Conservation (phyloP, 1,140 invertebrate genomes). For the Euwallacea similis region DNA sequence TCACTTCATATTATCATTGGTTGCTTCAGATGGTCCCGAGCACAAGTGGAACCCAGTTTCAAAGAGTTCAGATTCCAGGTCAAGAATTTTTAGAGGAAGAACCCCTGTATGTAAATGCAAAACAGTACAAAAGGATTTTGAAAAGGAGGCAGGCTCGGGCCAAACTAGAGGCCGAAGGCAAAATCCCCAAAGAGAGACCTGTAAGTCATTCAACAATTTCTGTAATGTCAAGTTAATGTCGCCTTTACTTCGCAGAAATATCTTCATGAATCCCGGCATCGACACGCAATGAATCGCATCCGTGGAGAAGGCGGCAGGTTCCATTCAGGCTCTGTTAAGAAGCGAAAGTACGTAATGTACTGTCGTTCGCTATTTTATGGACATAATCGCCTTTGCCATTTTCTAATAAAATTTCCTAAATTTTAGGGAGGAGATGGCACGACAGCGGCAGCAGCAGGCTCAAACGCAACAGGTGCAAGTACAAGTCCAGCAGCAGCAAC, state of each 20-base stretch:
- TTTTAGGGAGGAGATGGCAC: constrained; percentile 22
- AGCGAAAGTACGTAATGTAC: constrained; percentile 58
- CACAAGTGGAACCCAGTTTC: constrained; percentile 61
- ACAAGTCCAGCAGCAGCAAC: constrained; percentile 36
- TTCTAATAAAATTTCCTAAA: background rate
- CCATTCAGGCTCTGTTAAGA: constrained; percentile 75
- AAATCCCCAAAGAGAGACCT: constrained; percentile 94
- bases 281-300: constrained; percentile 97
- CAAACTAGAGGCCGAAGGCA: constrained; percentile 87
- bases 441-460: constrained; percentile 5
- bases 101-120: constrained; percentile 97
- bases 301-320: constrained; percentile 96
- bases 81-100: constrained; percentile 87
- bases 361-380: no score
- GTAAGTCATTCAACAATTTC: constrained; percentile 57
- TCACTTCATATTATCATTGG: constrained; percentile 7
- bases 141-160: constrained; percentile 88
- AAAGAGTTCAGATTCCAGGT: constrained; percentile 65
- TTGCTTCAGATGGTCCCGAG: constrained; percentile 65
- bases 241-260: constrained; percentile 81
- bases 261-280: constrained; percentile 96
- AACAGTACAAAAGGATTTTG: constrained; percentile 93
- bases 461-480: constrained; percentile 36
- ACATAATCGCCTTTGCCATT: background rate
- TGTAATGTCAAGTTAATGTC: background rate